Base-by-base conservation (phyloP, 2,888 invertebrate species). In the Brachypterus glaber region DNA sequence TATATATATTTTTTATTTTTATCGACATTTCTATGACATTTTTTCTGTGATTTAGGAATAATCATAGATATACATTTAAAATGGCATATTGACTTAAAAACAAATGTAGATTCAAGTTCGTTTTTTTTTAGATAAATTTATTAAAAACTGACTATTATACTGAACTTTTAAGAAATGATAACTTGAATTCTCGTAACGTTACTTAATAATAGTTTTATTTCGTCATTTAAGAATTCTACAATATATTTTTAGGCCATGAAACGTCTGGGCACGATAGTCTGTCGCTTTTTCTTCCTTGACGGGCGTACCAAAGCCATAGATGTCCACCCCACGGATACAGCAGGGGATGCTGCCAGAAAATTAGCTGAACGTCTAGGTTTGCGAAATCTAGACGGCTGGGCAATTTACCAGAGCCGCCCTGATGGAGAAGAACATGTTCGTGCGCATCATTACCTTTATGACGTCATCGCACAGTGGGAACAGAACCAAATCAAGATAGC, bases 241-340 rank as follows among this genome's bases (percentile, higher is more conserved):
- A n/a, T n/a, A n/a, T n/a, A n/a, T n/a, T n/a, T n/a, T n/a, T n/a
- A 85, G 84, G 91, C 91, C 1, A 90, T 91, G 86, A 77, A 86
- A 51, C 76, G 89, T 30, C 72, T 92, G 16, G 90, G 90, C 37
- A 91, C 92, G 0, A 86, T 95, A 48, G 90, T 93, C 0, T 92
- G 91, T 61, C 77, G 89, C 32, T 91, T 95, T 68, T 91, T 91
- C 72, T 92, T 95, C 69, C 73, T 95, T 61, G 93, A 95, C 64
- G 91, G 92, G 0, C 78, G 92, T 37, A 92, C 92, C 1, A 95
- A 93, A 64, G 92, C 93, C 0, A 88, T 95, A 45, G 91, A 92
- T 63, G 87, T 95, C 15, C 91, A 92, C 69, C 91, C 93, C 1
- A 89, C 89, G 1, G 92, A 95, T 62, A 92, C 92, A 2, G 91